Conservation (phyloP, 2,113 vertebrate genomes). For the Bagarius yarrelli region DNA sequence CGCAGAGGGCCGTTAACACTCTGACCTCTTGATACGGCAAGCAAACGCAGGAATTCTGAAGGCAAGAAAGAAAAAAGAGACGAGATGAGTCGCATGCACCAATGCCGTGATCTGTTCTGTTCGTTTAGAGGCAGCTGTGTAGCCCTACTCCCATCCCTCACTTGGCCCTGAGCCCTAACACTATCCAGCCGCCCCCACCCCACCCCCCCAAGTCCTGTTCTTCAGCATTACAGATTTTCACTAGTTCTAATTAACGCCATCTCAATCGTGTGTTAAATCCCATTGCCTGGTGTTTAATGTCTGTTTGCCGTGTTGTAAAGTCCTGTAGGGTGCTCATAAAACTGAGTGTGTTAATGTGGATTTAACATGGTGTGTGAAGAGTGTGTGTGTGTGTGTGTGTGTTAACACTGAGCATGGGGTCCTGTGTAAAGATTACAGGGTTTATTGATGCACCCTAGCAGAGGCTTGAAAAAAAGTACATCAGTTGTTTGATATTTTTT, state of each 20-base stretch:
- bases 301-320: constrained; percentile 71
- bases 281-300: constrained; percentile 71
- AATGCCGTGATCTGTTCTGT: constrained; percentile 61
- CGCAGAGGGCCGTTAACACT: constrained; percentile 75
- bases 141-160: background rate
- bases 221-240: constrained; percentile 59
- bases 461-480: too few relatives aligned
- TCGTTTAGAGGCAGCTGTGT: constrained; percentile 59
- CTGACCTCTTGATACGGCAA: constrained; percentile 70
- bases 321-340: constrained; percentile 70
- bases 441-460: background rate
- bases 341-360: constrained; percentile 44
- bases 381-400: background rate
- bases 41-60: constrained; percentile 55
- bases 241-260: constrained; percentile 70
- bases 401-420: background rate
- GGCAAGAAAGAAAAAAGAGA: constrained; percentile 59
- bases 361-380: constrained; percentile 13
- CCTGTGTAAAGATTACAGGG: background rate
- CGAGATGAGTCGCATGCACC: constrained; percentile 42
- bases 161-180: background rate
- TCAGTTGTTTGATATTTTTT: too few relatives aligned
- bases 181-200: background rate
- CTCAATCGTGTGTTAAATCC: constrained; percentile 70
- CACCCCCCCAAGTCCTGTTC: background rate